Evolutionary conservation across 2,888 invertebrate genomes (phyloP), one percentile per base, ranked within the genome.

Genomic region (Leucophora obtusa): DNA sequence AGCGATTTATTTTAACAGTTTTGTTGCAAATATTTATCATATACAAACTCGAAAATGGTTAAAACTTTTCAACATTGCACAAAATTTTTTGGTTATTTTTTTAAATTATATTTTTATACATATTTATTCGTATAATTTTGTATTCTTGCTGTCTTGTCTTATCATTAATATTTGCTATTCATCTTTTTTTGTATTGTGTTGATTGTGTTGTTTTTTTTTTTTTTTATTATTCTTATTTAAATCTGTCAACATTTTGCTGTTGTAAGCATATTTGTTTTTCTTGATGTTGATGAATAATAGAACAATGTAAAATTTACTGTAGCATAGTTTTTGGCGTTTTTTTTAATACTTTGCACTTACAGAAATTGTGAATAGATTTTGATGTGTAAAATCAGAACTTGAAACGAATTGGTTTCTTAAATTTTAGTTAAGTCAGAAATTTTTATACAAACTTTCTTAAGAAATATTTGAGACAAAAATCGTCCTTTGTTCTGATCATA

Each of bases 81-180:
- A 38, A 21, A 21, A 21, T 21, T 21, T n/a, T 21, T 21, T 21
- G 21, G 21, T 21, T 21, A 3, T 21, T 21, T 21, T 21, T 21
- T 21, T 21, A 4, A 3, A 21, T 21, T 21, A 38, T 7, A 35
- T 38, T 38, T 11, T 0, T 38, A 6, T 28, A 28, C 28, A 28
- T 6, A 28, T 28, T 6, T 28, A 3, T 38, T 47, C 3, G 11
- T 43, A 14, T 43, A 11, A 14, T 43, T 11, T 43, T 11, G 1
- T 11, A 4, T 14, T 43, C 43, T 14, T 43, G 6, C 43, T 21
- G 47, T 18, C 18, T 18, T 63, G 54, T 72, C 62, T 71, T 71
- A 62, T 72, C 62, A 62, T 63, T 62, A 63, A 63, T 63, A 47
- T 72, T 21, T 63, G 54, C 33, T 62, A 62, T 54, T 72, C 71